A percentile compares a stretch with the other conserved stretches of the same genome.
Conservation (phyloP, 2,797 vertebrate genomes). For the Trachurus trachurus region DNA sequence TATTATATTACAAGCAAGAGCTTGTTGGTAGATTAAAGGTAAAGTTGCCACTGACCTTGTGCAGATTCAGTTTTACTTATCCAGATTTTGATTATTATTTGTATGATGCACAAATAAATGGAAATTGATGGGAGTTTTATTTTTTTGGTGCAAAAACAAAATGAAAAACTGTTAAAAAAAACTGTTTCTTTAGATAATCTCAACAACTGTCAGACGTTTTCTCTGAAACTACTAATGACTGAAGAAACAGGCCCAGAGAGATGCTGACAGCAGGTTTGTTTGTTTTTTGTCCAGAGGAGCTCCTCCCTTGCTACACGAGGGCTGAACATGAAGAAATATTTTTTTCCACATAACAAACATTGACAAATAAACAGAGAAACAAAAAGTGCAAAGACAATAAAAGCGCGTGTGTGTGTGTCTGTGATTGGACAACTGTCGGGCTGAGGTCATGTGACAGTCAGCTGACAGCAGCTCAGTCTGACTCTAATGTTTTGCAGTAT, state of each 20-base stretch:
- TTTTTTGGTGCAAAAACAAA: neutral
- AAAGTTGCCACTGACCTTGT: neutral
- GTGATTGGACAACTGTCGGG: neutral
- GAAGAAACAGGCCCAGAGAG: neutral
- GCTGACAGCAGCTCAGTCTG: neutral
- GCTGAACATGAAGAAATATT: neutral
- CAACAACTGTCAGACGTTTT: neutral
- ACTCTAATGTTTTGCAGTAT: neutral
- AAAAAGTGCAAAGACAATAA: constrained; percentile 38
- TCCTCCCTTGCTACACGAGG: neutral
- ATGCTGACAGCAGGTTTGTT: neutral
- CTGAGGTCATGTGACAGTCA: neutral
- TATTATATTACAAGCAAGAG: neutral
- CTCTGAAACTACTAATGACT: neutral
- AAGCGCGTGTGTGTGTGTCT: neutral
- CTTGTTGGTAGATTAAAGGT: constrained; percentile 16
- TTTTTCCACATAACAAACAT: constrained; percentile 4
- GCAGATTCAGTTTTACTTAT: neutral
- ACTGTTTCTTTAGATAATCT: neutral
- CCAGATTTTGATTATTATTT: neutral
- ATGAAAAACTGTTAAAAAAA: neutral
- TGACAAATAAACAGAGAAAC: neutral
- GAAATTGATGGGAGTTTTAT: neutral
- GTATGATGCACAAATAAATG: neutral
- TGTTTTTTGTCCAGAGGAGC: neutral